Base-by-base conservation (phyloP, 2,888 invertebrate species). In the Phrixothrix hirtus region DNA sequence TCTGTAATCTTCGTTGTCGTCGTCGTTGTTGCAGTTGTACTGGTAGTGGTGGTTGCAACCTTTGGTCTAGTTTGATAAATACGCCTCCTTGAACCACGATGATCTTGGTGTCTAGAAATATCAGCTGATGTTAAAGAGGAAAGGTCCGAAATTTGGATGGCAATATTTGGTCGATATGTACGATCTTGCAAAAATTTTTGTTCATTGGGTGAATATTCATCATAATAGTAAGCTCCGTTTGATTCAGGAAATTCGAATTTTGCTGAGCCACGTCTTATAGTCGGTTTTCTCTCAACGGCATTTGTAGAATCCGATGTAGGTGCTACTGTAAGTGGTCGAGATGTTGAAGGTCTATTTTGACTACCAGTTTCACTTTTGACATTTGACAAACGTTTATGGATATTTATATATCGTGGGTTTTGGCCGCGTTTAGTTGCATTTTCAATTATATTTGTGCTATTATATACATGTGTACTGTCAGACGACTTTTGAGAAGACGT, bases 121-220 rank as follows among this genome's bases (percentile, higher is more conserved):
- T 83, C 83, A 13, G 78, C 71, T 1, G 82, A 79, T 1, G 81
- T 81, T 34, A 83, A 68, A 1, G 82, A 81, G 34, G 81, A 74
- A 10, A 81, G 63, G 67, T 83, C 83, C 51, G 80, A 78, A n/a
- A 74, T 59, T 58, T 71, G 69, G 0, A 67, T 61, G 1, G 63
- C 58, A 30, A 66, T 58, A 49, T 66, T 65, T 4, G 76, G 77
- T 53, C 76, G 65, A 59, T 67, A 75, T 26, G 64, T 68, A 36
- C 75, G 59, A 32, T 64, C 59, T 35, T 52, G 48, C 2, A 64
- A 57, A 25, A 56, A 50, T 11, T 48, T 55, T 13, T 65, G 66
- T 29, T 64, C 63, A 14, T 62, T 62, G 14, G 67, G 69, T 17
- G 67, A 68, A 1, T 48, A 39, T 10, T 48, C 29, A 17, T 41